Base-by-base conservation (phyloP, 2,888 invertebrate genomes). In the Lingula anatina region DNA sequence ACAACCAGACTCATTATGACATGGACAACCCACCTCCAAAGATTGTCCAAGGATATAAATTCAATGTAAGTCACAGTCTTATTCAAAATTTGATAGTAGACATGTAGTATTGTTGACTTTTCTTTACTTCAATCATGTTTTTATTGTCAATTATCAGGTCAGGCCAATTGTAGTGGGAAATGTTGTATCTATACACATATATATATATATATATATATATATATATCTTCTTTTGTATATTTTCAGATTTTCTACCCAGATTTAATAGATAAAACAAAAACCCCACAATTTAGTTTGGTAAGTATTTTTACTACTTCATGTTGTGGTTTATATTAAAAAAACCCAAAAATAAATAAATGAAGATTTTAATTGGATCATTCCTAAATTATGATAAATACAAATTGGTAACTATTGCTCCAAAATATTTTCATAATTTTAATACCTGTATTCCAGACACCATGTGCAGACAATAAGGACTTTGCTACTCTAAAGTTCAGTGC, bases 1-100 rank as follows among this genome's bases (percentile, higher is more conserved):
- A 99, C 80, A 99, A 99, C 80, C 99, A 99, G 80, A 99, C 99
- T 1, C 99, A 99, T 80, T 99, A 99, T 79, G 99, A 99, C 77
- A 94, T 97, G 88, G 99, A 99, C 78, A 99, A 99, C 81, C 99
- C 99, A 45, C 99, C 99, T 7, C 99, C 99, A 1, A 99, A 99
- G 81, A 96, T 99, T 71, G 99, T 99, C 0, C 99, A 99, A 79
- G 99, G 99, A 5, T 99, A 99, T 82, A 97, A 99, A 78, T 99
- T 99, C 79, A 99, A 99, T 79, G 80, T 81, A 66, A 73, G 76
- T 70, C 26, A 9, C 15, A 18, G 1, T 23, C 1, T 24, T 24
- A 25, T 25, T 31, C 7, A 12, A n/a, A n/a, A n/a, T n/a, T n/a
- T n/a, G n/a, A n/a, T n/a, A 31, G 35, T 31, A 31, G 35, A 31